These are phyloP conservation scores for Keiferia lycopersicella DNA, from an alignment of 2,888 invertebrate genomes.

Conservation along the genomic window DNA sequence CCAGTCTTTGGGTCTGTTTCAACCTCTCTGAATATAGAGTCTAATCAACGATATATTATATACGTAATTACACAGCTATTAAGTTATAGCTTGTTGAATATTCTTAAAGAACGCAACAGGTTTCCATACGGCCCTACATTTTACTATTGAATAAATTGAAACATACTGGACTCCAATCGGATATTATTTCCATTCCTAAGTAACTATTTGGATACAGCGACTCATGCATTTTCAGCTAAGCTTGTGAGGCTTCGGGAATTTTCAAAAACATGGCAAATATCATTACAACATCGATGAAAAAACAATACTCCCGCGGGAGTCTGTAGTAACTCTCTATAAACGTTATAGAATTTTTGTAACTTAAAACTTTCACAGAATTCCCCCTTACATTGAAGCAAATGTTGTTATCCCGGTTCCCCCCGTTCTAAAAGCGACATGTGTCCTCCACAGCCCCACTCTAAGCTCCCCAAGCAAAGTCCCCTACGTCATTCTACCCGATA, in stretches of 20 bases:
- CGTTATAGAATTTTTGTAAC: background rate
- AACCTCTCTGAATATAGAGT: background rate
- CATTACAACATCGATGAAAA: no score
- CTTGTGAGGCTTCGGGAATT: no score
- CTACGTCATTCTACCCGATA: slow-evolving; percentile 15
- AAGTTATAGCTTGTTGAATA: no score
- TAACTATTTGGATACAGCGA: no score
- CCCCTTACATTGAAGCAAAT: slow-evolving; percentile 19
- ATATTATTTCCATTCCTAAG: no score
- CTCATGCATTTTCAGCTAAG: no score
- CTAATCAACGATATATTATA: slow-evolving; percentile 1
- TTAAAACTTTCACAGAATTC: slow-evolving; percentile 11
- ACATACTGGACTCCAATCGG: no score
- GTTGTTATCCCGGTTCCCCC: slow-evolving; percentile 15
- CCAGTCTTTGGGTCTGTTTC: background rate
- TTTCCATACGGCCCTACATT: no score
- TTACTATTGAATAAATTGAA: no score
- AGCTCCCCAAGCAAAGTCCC: slow-evolving; percentile 10
- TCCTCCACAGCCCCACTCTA: slow-evolving; percentile 7
- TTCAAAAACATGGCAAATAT: no score
- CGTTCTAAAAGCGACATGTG: slow-evolving; percentile 12
- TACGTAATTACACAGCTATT: no score
- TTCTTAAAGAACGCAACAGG: no score
- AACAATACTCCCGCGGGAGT: background rate
- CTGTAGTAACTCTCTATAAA: background rate